Base-by-base conservation (phyloP, 2,797 vertebrate species). In the Poeciliopsis gracilis region DNA sequence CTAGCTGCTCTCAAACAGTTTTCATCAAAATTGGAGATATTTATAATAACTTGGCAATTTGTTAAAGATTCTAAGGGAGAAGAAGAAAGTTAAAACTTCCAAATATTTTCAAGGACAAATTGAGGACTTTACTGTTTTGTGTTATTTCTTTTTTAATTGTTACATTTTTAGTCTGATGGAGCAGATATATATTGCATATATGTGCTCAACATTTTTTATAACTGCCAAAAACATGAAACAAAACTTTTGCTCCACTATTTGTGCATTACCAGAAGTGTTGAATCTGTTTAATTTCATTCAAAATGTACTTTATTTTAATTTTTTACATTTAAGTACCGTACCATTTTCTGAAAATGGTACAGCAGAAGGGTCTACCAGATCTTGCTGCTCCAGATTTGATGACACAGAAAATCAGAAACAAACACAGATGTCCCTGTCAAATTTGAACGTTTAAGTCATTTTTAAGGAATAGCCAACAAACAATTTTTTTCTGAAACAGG, bases 351-450 rank as follows among this genome's bases (percentile, higher is more conserved):
- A 59, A 59, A 59, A 59, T 59, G n/a, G n/a, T 59, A 59, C n/a
- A 15, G 12, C 57, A 59, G 55, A 59, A 73, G 28, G 16, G 61
- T 78, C 67, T 78, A 38, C 30, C 53, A 43, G 4, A 61, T 8
- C 77, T 76, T 76, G 33, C 12, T 82, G 30, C 20, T 51, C 15
- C 30, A 71, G 10, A 72, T 77, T 51, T 63, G 66, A 41, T 16
- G 75, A 81, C 69, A 77, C 45, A 61, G 53, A 18, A 67, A 80
- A 66, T 53, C 55, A 53, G 55, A 53, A 28, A n/a, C 38, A 80
- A 87, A 79, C 75, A 33, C 63, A 78, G 78, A 78, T 78, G 77
- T 71, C 47, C n/a, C 38, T 33, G 2, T 0, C 75, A 38, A 69
- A 75, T 80, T 45, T 55, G 10, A 82, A 33, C 74, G 67, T 67